Evolutionary conservation across 2,113 vertebrate genomes (phyloP), one percentile per base, ranked within the genome.

Genomic region (Channa argus): DNA sequence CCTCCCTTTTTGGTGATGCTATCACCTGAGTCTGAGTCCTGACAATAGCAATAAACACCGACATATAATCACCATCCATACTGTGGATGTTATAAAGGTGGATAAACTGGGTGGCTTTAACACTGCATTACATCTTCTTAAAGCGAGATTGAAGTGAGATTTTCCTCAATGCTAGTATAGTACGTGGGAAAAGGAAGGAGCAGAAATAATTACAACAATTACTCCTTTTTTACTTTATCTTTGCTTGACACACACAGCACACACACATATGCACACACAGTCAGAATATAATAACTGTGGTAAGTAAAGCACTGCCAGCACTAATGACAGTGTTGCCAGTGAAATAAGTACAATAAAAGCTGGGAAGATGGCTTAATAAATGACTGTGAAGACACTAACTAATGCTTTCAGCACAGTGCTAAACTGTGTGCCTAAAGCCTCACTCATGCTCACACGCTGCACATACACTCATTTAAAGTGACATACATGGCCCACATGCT

Each of bases 201-300:
- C 87, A 63, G 46, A 82, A 82, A 81, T 87, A 90, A 92, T 91
- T 90, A 87, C 74, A 87, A 80, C 84, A 88, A 89, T 90, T 89
- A 82, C 75, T 56, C 77, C 69, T 88, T 24, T 24, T 85, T 89
- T 81, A 67, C 76, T 85, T 70, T 82, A 85, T 86, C 85, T 77
- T 46, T 59, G 62, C 49, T 59, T 79, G 84, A 54, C 73, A 84
- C 59, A 54, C 59, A 60, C 8, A 41, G 71, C 61, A 61, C 55
- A 24, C 61, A 64, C 56, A 61, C 76, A 72, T 61, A 64, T 45
- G 39, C 60, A 58, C 80, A 70, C 52, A 65, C 51, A 41, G 34
- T 56, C 24, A 43, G 65, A 78, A 84, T 86, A 72, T 82, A 91
- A 89, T 86, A 67, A 81, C 68, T 58, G 60, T 71, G 79, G 60